phyloP scores from a whole-genome alignment of 2,888 invertebrate genomes.

The Phalangium opilio region DNA sequence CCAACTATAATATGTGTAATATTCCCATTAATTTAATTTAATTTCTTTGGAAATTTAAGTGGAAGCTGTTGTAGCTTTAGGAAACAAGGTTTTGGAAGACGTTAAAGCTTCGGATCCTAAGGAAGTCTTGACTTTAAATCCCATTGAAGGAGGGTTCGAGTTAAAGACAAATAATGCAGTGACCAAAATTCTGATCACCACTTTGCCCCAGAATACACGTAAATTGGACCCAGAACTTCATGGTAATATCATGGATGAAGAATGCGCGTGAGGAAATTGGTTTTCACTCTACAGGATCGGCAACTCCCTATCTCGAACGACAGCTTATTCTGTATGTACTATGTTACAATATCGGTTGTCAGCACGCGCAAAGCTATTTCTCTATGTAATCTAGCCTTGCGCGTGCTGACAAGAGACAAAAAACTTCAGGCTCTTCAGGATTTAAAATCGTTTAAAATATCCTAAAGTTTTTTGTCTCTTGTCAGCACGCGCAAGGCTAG shows the following conservation, averaged over 20 bases:
- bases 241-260: too few relatives aligned
- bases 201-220: conserved; percentile 79
- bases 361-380: too few relatives aligned
- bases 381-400: too few relatives aligned
- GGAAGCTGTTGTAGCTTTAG: conserved; percentile 82
- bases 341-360: too few relatives aligned
- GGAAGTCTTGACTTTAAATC: conserved; percentile 34
- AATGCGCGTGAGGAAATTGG: conserved; percentile 23
- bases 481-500: too few relatives aligned
- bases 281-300: too few relatives aligned
- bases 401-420: too few relatives aligned
- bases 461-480: too few relatives aligned
- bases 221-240: conserved; percentile 79
- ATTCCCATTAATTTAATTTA: neutral
- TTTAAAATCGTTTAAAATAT: too few relatives aligned
- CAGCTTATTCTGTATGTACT: too few relatives aligned
- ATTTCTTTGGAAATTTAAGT: conserved; percentile 33
- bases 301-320: too few relatives aligned
- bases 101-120: conserved; percentile 45
- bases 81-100: conserved; percentile 71
- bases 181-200: conserved; percentile 80
- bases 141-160: conserved; percentile 52
- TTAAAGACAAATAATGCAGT: conserved; percentile 68
- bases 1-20: neutral
- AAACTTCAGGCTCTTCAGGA: too few relatives aligned